These are phyloP conservation scores for Drosophila infuscata DNA, from an alignment of 2,888 invertebrate species.

Conservation along the genomic window DNA sequence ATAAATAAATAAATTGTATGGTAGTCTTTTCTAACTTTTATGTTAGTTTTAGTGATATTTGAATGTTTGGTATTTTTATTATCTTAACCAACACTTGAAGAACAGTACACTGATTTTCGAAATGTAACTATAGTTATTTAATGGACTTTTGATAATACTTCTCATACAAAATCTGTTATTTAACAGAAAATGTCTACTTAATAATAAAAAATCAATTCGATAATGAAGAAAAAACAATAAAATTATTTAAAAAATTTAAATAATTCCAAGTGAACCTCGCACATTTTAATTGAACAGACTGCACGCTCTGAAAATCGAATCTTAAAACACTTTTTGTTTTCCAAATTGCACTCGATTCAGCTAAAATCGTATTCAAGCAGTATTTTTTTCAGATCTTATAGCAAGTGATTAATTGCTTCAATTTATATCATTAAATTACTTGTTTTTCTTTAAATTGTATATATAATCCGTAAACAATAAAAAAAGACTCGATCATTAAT, in stretches of 20 bases:
- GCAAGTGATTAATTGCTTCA: background rate
- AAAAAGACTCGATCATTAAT: conserved; percentile 8
- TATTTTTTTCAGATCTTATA: background rate
- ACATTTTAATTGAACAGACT: background rate
- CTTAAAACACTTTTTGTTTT: too few relatives aligned
- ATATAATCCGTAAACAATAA: background rate
- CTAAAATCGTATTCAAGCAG: background rate
- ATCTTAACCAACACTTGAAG: background rate
- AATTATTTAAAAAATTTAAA: background rate
- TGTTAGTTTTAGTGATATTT: background rate
- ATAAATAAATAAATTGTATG: background rate
- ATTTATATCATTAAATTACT: background rate
- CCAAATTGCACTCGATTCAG: background rate
- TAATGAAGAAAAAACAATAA: background rate
- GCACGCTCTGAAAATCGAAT: background rate
- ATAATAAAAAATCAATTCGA: background rate
- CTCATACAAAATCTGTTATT: background rate
- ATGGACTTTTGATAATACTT: background rate
- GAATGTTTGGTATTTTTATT: background rate
- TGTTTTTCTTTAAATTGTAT: background rate
- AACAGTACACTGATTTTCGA: background rate
- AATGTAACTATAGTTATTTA: background rate
- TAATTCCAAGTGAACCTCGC: background rate
- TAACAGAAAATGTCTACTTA: background rate
- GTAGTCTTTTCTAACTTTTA: background rate